Evolutionary conservation across 2,113 vertebrate species (phyloP).

Genomic region (rat (Rattus norvegicus)): GRCr8 NC_086029.1:19508001-19508500

Average conservation of each 20-base stretch:
- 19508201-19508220: slow-evolving; percentile 65
- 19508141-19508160: slow-evolving; percentile 60
- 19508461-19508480: slow-evolving; percentile 49
- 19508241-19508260: slow-evolving; percentile 66
- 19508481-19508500: slow-evolving; percentile 25
- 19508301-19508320: slow-evolving; percentile 69
- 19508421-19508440: background rate
- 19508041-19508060: slow-evolving; percentile 67
- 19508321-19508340: slow-evolving; percentile 6
- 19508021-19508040: slow-evolving; percentile 89
- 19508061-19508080: slow-evolving; percentile 63
- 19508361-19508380: background rate
- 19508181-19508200: slow-evolving; percentile 33
- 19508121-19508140: slow-evolving; percentile 82
- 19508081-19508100: slow-evolving; percentile 87
- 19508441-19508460: background rate
- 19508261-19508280: slow-evolving; percentile 69
- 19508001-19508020: slow-evolving; percentile 75
- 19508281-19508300: slow-evolving; percentile 81
- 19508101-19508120: slow-evolving; percentile 92
- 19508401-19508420: slow-evolving; percentile 58
- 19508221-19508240: slow-evolving; percentile 75
- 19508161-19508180: slow-evolving; percentile 50
- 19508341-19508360: background rate
- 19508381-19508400: slow-evolving; percentile 48